These are phyloP conservation scores for Grus americana DNA, from an alignment of 2,113 vertebrate genomes.

Conservation along the genomic window DNA sequence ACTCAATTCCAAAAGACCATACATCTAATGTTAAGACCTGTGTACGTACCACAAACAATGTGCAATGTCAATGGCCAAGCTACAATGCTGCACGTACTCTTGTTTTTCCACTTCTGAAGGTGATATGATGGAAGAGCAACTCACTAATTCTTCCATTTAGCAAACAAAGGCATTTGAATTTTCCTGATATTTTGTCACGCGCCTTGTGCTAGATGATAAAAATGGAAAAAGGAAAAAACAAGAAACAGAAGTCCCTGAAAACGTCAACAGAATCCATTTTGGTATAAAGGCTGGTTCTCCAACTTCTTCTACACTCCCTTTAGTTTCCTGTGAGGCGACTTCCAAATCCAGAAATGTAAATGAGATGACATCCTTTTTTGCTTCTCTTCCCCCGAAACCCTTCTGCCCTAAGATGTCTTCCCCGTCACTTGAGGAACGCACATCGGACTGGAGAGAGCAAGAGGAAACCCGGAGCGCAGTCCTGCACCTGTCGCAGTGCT, in stretches of 20 bases:
- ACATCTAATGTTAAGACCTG: background rate
- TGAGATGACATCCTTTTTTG: background rate
- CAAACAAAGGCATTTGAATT: background rate
- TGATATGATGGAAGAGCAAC: background rate
- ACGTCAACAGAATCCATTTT: background rate
- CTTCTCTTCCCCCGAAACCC: background rate
- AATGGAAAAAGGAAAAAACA: background rate
- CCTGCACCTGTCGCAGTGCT: background rate
- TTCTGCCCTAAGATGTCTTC: background rate
- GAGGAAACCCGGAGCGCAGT: background rate
- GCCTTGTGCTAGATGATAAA: background rate
- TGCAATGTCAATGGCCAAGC: background rate
- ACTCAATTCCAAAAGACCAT: background rate
- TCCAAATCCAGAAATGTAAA: background rate
- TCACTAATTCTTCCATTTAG: background rate
- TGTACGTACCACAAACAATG: rapidly evolving
- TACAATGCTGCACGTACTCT: background rate
- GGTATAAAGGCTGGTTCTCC: background rate
- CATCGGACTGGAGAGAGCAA: rapidly evolving
- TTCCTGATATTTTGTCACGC: background rate
- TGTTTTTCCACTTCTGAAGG: background rate
- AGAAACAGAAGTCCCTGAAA: background rate
- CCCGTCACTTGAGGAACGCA: background rate
- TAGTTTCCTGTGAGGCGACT: background rate
- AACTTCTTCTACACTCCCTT: background rate